Evolutionary conservation across 2,113 vertebrate species (phyloP), one percentile per base, ranked within the genome.

Genomic region (Columba livia): DNA sequence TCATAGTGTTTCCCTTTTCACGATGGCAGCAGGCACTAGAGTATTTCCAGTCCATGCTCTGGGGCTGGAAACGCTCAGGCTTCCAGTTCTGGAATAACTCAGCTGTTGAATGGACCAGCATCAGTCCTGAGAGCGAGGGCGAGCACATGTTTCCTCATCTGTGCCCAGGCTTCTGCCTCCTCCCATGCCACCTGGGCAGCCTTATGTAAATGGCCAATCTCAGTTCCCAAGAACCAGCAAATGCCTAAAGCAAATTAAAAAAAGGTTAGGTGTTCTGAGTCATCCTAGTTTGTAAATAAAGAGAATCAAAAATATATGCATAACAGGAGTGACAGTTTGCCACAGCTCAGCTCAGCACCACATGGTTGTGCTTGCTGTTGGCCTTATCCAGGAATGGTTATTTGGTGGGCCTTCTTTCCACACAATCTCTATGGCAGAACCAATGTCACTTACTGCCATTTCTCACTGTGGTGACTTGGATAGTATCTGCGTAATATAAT

Each of bases 401-500:
- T 60, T 77, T 88, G 14, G 3, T 15, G 16, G 48, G 53, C n/a
- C 8, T 58, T 34, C 28, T 87, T 90, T 81, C 36, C 48, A 47
- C 29, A 47, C 50, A 44, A 47, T 53, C 70, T 57, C 5, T 36
- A 36, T 20, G 50, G 11, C 61, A 83, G 31, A 17, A 17, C 40
- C 54, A 34, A 13, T 70, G 64, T n/a, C 77, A 44, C 25, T 90
- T 86, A 71, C 58, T 8, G 21, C 51, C 89, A 62, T 79, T 74
- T 80, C 88, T 88, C 65, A 70, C 73, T 72, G 50, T 58, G 60
- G 34, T 7, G 38, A 48, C 67, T 38, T 67, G 74, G 61, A 78
- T 96, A 89, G 72, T 44, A 81, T 67, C 78, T 88, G 32, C 47
- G 57, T 31, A 84, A 42, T 73, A 94, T 96, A 65, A 61, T 75